Evolutionary conservation across 1,140 invertebrate species (phyloP).

Genomic region (Neoseiulus cucumeris): DNA sequence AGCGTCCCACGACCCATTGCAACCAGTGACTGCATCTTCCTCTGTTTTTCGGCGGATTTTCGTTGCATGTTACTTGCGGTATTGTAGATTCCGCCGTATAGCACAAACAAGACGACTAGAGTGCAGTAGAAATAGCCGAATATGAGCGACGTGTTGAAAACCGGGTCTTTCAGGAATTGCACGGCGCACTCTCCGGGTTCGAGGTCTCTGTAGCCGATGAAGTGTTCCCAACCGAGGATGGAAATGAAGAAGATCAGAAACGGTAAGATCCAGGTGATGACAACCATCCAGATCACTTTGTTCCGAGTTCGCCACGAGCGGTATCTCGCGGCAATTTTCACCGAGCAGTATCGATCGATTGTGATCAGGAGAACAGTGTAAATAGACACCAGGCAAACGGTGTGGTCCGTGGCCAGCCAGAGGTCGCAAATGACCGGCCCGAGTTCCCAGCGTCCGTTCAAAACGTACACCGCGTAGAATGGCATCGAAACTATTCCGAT

Average conservation of each 20-base stretch:
- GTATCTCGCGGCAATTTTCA: constrained; percentile 94
- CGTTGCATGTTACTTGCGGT: constrained; percentile 95
- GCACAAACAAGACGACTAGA: constrained; percentile 66
- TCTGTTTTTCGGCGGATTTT: constrained; percentile 82
- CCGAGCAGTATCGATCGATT: constrained; percentile 94
- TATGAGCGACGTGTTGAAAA: constrained; percentile 92
- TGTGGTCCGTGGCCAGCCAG: constrained; percentile 97
- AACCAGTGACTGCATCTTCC: constrained; percentile 82
- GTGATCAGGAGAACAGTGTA: constrained; percentile 98
- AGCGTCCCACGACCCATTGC: constrained; percentile 59
- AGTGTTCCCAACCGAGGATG: constrained; percentile 98
- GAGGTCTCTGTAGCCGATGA: constrained; percentile 72
- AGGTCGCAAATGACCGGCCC: constrained; percentile 89
- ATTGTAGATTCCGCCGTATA: constrained; percentile 94
- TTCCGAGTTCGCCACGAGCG: constrained; percentile 88
- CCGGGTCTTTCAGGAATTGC: constrained; percentile 90
- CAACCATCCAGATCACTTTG: constrained; percentile 66
- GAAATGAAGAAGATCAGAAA: constrained; percentile 89
- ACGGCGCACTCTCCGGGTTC: constrained; percentile 76
- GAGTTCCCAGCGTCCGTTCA: constrained; percentile 81
- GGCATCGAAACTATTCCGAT: constrained; percentile 58
- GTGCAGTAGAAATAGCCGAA: constrained; percentile 97
- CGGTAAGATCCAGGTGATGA: constrained; percentile 83
- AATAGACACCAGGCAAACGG: constrained; percentile 93
- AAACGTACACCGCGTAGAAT: constrained; percentile 67